Conservation (phyloP, 2,888 invertebrate species). For the Cotesia congregata region DNA sequence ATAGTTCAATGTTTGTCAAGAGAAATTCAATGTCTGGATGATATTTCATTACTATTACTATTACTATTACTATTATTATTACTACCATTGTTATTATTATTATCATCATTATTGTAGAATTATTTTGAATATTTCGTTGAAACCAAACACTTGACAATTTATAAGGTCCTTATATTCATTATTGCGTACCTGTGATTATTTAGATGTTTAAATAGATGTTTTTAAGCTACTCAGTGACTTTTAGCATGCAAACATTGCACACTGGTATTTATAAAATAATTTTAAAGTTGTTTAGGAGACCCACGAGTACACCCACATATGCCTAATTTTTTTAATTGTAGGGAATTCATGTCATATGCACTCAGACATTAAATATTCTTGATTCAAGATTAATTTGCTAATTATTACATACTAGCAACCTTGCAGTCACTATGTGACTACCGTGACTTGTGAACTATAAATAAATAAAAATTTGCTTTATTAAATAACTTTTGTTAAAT, state of each 20-base stretch:
- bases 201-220: background rate
- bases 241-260: background rate
- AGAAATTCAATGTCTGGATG: constrained; percentile 17
- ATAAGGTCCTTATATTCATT: background rate
- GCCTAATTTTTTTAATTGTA: background rate
- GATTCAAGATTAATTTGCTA: background rate
- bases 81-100: too few relatives aligned
- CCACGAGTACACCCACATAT: background rate
- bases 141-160: background rate
- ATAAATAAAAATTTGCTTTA: too few relatives aligned
- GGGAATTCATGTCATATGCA: background rate
- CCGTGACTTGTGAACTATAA: too few relatives aligned
- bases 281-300: background rate
- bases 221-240: background rate
- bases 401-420: too few relatives aligned
- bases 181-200: background rate
- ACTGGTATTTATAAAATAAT: background rate
- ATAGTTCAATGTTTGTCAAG: constrained; percentile 22
- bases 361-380: background rate
- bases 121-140: background rate
- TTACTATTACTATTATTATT: background rate
- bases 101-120: background rate
- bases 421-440: too few relatives aligned
- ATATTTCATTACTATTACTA: background rate
- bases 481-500: too few relatives aligned